Evolutionary conservation across 2,797 vertebrate genomes (phyloP), one percentile per base, ranked within the genome.

Genomic region (Dipus sagitta): DNA sequence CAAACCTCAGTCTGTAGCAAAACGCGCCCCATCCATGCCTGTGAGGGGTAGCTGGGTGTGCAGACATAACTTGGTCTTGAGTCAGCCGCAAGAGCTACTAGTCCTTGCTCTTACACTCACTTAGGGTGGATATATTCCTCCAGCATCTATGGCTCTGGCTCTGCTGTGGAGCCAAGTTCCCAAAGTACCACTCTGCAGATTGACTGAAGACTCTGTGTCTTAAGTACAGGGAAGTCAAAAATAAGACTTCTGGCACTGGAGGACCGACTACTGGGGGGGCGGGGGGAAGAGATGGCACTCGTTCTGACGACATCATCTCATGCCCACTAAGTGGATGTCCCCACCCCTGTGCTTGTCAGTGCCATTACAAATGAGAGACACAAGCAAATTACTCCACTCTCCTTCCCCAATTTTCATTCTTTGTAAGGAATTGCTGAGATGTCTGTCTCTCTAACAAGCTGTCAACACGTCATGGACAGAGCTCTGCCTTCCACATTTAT

Each of bases 301-400:
- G 34, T 20, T 80, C 34, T n/a, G 28, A 47, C 30, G 28, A 26
- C 9, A 6, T 21, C 60, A 20, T 2, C 32, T 4, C 23, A 30
- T 18, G 60, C 54, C 64, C 65, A 23, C 68, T 62, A 10, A 34
- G 70, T 47, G 32, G 6, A 23, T 2, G 3, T 14, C 30, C 74
- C 21, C 47, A 67, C 21, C 26, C 26, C 0, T 0, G 26, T 14
- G 23, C 8, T 18, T 54, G 28, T 3, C 20, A 9, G 42, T 1
- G 2, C 32, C 17, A 15, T 7, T 52, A 65, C 28, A 88, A 74
- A 70, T 7, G 18, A 67, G 26, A 9, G 4, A 20, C 42, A n/a
- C 52, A 78, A 87, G 30, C 54, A 68, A 75, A 47, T 30, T 34
- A 2, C 17, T 20, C 11, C 2, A 28, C 21, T 8, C 17, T 62